Base-by-base conservation (phyloP, 1,140 invertebrate species). In the Aplysia californica region DNA sequence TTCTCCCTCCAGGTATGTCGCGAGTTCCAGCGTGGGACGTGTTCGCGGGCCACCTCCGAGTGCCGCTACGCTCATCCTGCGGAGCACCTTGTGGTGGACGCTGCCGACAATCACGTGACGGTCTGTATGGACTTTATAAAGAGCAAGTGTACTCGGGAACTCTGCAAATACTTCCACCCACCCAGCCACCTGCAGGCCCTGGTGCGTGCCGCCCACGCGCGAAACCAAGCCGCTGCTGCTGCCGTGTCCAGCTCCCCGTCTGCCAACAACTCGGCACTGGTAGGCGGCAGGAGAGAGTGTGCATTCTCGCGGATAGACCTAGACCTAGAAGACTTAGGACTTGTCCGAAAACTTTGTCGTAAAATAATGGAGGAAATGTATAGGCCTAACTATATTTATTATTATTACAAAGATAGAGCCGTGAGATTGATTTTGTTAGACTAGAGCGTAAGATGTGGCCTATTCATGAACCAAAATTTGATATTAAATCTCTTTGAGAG, bases 121-220 rank as follows among this genome's bases (percentile, higher is more conserved):
- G 96, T 98, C 93, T 98, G 96, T 95, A 97, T 98, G 96, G 96
- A 98, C 93, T 96, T 96, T 93, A 95, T 97, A 93, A 97, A 97
- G 91, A 96, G 96, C 89, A 94, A 95, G 91, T 97, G 96, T 91
- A 93, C 94, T 87, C 94, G 96, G 90, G 94, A 95, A 89, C 93
- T 94, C 90, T 97, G 96, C 94, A 96, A 96, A 94, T 97, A 90
- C 84, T 89, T 88, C 82, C 89, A 90, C 83, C 88, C 88, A 41
- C 88, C 88, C 93, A 94, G 96, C 93, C 96, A 98, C 95, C 96
- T 98, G 92, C 96, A 97, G 95, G 96, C 96, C 93, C 96, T 97
- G 95, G 96, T 98, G 94, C 97, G 97, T 95, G 96, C 94, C 90
- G 93, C 95, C 93, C 95, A 90, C 91, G 93, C 95, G 93, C 95